Evolutionary conservation across 2,113 vertebrate species (phyloP).

Genomic region (Hepsetus odoe): DNA sequence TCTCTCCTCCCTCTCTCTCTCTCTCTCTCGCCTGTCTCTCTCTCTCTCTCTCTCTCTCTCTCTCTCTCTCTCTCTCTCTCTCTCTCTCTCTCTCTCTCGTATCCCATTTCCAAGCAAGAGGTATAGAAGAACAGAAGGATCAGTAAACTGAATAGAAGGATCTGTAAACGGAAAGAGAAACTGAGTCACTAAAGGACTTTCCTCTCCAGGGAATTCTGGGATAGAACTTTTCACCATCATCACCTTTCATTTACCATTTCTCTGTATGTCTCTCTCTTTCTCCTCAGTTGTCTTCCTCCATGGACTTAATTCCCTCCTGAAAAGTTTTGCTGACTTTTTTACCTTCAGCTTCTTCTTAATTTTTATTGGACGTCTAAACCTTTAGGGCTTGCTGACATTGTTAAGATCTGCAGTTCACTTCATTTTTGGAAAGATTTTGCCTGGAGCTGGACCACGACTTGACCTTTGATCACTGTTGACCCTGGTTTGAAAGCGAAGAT

Average conservation of each 20-base stretch:
- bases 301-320: background rate
- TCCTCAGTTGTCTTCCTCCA: background rate
- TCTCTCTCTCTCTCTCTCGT: background rate
- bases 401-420: background rate
- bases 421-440: background rate
- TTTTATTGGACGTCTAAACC: background rate
- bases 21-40: background rate
- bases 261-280: background rate
- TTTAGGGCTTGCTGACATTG: background rate
- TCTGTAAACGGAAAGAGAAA: slow-evolving; percentile 10
- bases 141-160: slow-evolving; percentile 1
- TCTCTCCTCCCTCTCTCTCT: slow-evolving; percentile 13
- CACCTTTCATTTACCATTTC: background rate
- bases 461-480: slow-evolving; percentile 43
- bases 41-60: background rate
- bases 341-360: background rate
- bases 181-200: slow-evolving; percentile 48
- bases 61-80: slow-evolving; percentile 2
- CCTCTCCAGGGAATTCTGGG: slow-evolving; percentile 20
- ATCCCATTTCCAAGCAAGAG: slow-evolving; percentile 27
- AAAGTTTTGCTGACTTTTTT: background rate
- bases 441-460: background rate
- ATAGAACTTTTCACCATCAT: background rate
- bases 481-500: slow-evolving; percentile 69
- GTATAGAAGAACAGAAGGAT: slow-evolving; percentile 25